phyloP scores from a whole-genome alignment of 2,888 invertebrate species.

The Epicampocera succincta region DNA sequence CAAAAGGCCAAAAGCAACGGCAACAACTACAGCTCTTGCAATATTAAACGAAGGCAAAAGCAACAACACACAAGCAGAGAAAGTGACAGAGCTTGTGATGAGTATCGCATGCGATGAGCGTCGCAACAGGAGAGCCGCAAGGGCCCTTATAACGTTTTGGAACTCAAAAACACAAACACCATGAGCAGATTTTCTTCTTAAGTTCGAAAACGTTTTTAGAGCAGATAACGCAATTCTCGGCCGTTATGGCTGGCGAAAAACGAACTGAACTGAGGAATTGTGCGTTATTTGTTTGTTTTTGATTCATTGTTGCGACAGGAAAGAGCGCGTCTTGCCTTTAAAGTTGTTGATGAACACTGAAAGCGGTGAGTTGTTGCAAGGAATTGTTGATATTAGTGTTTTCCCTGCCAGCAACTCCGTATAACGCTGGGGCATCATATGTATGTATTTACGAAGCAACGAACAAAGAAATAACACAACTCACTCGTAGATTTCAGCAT shows the following conservation, averaged over 20 bases:
- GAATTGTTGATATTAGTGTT: conserved; percentile 40
- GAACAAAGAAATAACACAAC: conserved; percentile 50
- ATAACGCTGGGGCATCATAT: conserved; percentile 46
- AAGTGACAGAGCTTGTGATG: conserved; percentile 7
- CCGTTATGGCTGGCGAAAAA: no score
- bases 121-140: no score
- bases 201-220: conserved; percentile 5
- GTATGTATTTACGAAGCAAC: conserved; percentile 2
- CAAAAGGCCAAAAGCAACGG: conserved; percentile 62
- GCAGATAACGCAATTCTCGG: neutral
- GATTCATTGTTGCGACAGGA: neutral
- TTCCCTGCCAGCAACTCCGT: conserved; percentile 30
- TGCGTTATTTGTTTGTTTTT: conserved; percentile 24
- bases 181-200: neutral
- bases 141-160: no score
- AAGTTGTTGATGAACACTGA: neutral
- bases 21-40: conserved; percentile 63
- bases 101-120: no score
- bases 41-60: conserved; percentile 26
- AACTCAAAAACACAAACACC: no score
- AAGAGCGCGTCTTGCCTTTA: conserved; percentile 32
- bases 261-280: no score
- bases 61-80: conserved; percentile 39
- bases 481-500: neutral
- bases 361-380: conserved; percentile 36